A percentile compares a stretch with the other conserved stretches of the same genome.
Conservation (phyloP, 1,140 invertebrate species). For the Cardiocondyla obscurior region DNA sequence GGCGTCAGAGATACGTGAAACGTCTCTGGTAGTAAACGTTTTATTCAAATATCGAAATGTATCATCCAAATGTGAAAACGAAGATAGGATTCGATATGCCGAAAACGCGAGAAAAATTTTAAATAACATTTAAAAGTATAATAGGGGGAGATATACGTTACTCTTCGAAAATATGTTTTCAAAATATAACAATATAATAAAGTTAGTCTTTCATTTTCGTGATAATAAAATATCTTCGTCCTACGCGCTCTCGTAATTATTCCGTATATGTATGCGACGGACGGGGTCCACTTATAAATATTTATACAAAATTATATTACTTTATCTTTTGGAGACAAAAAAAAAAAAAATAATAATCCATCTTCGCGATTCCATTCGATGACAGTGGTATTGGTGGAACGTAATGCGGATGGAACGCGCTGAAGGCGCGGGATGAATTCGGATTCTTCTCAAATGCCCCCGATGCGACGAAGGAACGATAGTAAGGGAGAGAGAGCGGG, state of each 20-base stretch:
- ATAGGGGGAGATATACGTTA: not conserved
- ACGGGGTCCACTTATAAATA: not conserved
- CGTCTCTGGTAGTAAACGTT: conserved; percentile 35
- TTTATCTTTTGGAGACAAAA: not conserved
- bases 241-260: not conserved
- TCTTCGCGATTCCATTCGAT: not conserved
- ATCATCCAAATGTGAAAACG: conserved; percentile 7
- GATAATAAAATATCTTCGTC: not conserved
- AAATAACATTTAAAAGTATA: not conserved
- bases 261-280: not conserved
- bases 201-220: not conserved
- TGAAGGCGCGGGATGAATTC: not conserved
- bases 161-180: not conserved
- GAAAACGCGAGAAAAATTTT: not conserved
- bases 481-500: not conserved
- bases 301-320: not conserved
- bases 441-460: conserved; percentile 53
- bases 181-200: not conserved
- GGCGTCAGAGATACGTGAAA: conserved; percentile 38
- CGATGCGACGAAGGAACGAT: conserved; percentile 16
- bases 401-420: conserved; percentile 13
- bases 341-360: not conserved
- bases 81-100: not conserved
- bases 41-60: conserved; percentile 20
- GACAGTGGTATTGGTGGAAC: not conserved